Evolutionary conservation across 2,113 vertebrate genomes (phyloP), one percentile per base, ranked within the genome.

Genomic region (Zosterops hypoxanthus): DNA sequence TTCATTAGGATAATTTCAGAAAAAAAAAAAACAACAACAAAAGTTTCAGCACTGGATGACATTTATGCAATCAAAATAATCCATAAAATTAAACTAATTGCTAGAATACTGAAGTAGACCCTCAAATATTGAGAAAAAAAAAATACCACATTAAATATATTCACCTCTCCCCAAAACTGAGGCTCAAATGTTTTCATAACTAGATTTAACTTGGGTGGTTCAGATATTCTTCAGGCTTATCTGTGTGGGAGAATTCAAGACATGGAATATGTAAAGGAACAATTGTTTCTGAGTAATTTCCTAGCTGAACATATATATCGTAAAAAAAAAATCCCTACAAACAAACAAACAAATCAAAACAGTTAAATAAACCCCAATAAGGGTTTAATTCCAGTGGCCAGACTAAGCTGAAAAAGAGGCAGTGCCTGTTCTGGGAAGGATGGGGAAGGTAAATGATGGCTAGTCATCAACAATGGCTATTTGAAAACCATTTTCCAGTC

Each of bases 401-500:
- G 24, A 28, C 3, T 34, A 65, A 80, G 24, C 9, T 81, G 86
- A 66, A 1, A 84, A 90, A 66, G n/a, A 86, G 36, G 76, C 60
- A 70, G 46, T 55, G 47, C 42, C 44, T 59, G 3, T 88, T 93
- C 77, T 81, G 88, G 80, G 76, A 93, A 95, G 72, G 33, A 77
- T 31, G 6, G 7, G 31, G 26, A 15, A 63, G 13, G 26, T 73
- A 86, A 88, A 66, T 59, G 29, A 39, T 9, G 7, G 14, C 29
- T 83, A 33, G 11, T 78, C 34, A 81, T 56, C 63, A 77, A 33
- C 0, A 0, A 36, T 20, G 61, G 49, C 34, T 83, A 73, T 78
- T 94, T 86, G 47, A 73, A 94, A 90, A 86, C 24, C 11, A 64
- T n/a, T 81, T 90, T 84, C 83, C 76, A 52, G 52, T 70, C 73